These are phyloP conservation scores for Dipodomys merriami DNA, from an alignment of 2,113 vertebrate species.

Conservation along the genomic window DNA sequence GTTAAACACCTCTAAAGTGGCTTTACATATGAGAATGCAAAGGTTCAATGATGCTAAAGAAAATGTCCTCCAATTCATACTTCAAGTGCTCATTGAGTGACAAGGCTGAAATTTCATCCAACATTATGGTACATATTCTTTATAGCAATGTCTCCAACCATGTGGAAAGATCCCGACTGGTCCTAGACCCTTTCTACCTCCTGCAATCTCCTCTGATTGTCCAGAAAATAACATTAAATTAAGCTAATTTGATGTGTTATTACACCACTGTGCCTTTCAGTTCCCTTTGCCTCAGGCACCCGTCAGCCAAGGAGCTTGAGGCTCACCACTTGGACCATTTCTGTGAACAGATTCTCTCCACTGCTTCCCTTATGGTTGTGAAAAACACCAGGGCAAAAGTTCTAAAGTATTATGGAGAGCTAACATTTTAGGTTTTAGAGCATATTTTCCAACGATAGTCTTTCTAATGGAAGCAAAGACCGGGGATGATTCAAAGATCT, in stretches of 20 bases:
- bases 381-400: rapidly evolving
- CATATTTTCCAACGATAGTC: not conserved
- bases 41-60: not conserved
- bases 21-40: not conserved
- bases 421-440: no score
- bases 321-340: not conserved
- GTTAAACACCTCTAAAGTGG: rapidly evolving
- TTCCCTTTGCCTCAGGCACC: conserved; percentile 28
- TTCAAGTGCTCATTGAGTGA: not conserved
- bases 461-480: not conserved
- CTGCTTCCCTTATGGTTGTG: not conserved
- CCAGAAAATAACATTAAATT: not conserved
- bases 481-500: not conserved
- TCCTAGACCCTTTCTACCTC: not conserved
- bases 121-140: rapidly evolving
- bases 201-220: not conserved
- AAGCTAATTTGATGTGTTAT: not conserved
- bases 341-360: not conserved
- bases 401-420: not conserved
- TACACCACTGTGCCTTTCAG: conserved; percentile 36
- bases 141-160: rapidly evolving
- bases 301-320: not conserved
- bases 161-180: not conserved
- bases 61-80: not conserved
- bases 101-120: not conserved